Evolutionary conservation across 1,140 invertebrate species (phyloP), one percentile per base, ranked within the genome.

Genomic region (Mercenaria mercenaria): DNA sequence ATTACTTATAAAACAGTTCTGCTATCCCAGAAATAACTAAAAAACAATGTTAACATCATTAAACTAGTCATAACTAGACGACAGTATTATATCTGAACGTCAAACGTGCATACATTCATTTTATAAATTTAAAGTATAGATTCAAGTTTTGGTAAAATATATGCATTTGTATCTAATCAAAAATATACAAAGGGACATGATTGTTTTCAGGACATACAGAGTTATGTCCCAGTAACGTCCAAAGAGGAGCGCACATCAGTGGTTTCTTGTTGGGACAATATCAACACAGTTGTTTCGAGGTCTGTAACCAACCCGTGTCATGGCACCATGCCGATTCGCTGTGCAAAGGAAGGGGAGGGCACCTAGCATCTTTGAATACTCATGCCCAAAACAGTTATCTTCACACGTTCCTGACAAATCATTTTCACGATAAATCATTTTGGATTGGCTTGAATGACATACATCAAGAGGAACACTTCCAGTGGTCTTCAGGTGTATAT

Each of bases 361-460:
- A 84, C 43, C 47, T 84, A 3, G 81, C 64, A 29, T 26, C 32
- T 23, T 15, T 84, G 15, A 47, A 0, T 18, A 72, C 26, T 43
- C 13, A 26, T 0, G 8, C 0, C 0, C 61, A 84, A 61, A 41
- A 84, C 15, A 29, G 20, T 26, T 84, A 37, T n/a, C 39, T 84
- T 10, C 39, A 84, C 8, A 20, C 11, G n/a, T 84, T 84, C 29
- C 2, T 84, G 15, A 4, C 26, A 26, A 8, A 39, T n/a, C 61
- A 84, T 69, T 39, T 39, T 39, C 4, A 43, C 26, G 15, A 26
- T 11, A 56, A 13, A 11, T 61, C 37, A 10, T 56, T 84, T 37
- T 84, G 81, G 81, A 84, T 84, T 11, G 81, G 81, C 6, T 26
- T 84, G n/a, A 67, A 56, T 43, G 81, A 84, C 41, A 69, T 39